Conservation (phyloP, 2,113 vertebrate species). For the Leptobrachium leishanense region DNA sequence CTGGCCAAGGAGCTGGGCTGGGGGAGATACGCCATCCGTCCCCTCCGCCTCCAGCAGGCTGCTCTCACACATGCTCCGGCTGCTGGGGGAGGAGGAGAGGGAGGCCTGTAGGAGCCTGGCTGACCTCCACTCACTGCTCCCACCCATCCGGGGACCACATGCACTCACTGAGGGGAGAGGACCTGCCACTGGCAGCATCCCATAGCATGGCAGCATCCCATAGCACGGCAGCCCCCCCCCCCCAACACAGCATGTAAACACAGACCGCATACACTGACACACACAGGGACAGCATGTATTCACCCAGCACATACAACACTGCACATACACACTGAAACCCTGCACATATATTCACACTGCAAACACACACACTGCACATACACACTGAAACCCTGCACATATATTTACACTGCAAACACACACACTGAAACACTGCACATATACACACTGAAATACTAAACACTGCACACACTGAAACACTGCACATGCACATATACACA, state of each 20-base stretch:
- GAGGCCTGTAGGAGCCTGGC: slow-evolving; percentile 55
- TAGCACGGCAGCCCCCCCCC: slow-evolving; percentile 11
- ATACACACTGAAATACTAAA: no score
- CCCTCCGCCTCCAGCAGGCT: slow-evolving; percentile 52
- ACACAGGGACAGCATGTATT: no score
- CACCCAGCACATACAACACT: no score
- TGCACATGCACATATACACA: no score
- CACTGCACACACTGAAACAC: no score
- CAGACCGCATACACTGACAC: no score
- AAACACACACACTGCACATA: no score
- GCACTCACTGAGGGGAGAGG: slow-evolving; percentile 27
- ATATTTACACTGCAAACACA: no score
- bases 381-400: no score
- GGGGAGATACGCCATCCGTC: slow-evolving; percentile 77
- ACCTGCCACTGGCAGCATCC: slow-evolving; percentile 1
- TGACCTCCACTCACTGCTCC: slow-evolving; percentile 60
- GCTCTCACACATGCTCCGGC: slow-evolving; percentile 54
- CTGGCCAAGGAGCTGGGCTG: slow-evolving; percentile 61
- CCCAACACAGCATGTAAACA: neutral
- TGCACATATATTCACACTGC: no score
- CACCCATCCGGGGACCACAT: slow-evolving; percentile 48
- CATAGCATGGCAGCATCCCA: slow-evolving; percentile 9
- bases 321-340: no score
- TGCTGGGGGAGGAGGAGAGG: slow-evolving; percentile 43
- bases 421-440: no score